A percentile compares a stretch with the other conserved stretches of the same genome.
Evolutionary conservation across 2,113 vertebrate species (phyloP).

Genomic region (Cheirogaleus medius): DNA sequence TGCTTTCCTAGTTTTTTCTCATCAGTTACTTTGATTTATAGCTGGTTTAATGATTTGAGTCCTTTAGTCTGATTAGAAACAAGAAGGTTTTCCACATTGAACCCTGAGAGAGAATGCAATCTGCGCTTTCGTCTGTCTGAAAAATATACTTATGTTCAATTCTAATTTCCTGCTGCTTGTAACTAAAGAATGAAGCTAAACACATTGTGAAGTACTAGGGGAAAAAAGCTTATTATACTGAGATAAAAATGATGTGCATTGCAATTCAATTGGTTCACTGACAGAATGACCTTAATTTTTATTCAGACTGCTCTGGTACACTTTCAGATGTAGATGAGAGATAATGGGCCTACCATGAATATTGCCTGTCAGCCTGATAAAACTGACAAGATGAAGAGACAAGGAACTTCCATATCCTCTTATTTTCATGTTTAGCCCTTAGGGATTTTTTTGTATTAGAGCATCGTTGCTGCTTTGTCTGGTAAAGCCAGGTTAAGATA

Average conservation of each 20-base stretch:
- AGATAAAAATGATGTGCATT: conserved; percentile 48
- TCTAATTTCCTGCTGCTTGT: conserved; percentile 44
- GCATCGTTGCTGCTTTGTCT: neutral
- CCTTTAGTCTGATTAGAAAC: conserved; percentile 26
- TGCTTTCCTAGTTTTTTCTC: neutral
- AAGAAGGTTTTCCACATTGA: neutral
- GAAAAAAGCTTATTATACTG: neutral
- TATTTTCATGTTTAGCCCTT: conserved; percentile 9
- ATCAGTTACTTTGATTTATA: conserved; percentile 33
- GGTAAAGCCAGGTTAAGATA: conserved; percentile 42
- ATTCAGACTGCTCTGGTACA: neutral
- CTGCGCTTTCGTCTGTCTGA: neutral
- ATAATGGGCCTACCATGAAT: conserved; percentile 27
- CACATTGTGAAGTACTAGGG: neutral
- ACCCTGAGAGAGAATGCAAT: neutral
- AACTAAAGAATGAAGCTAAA: conserved; percentile 18
- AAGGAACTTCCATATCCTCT: conserved; percentile 26
- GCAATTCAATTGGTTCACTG: conserved; percentile 39
- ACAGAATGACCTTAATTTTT: conserved; percentile 64
- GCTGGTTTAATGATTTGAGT: neutral
- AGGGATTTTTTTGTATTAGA: neutral
- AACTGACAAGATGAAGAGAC: conserved; percentile 33
- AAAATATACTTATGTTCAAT: conserved; percentile 13
- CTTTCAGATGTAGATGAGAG: conserved; percentile 51
- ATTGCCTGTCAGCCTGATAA: conserved; percentile 12